Percentiles rank a stretch among this genome's conserved stretches.
Evolutionary conservation across 2,888 invertebrate species (phyloP).

Genomic region (Drosophila percnosoma): DNA sequence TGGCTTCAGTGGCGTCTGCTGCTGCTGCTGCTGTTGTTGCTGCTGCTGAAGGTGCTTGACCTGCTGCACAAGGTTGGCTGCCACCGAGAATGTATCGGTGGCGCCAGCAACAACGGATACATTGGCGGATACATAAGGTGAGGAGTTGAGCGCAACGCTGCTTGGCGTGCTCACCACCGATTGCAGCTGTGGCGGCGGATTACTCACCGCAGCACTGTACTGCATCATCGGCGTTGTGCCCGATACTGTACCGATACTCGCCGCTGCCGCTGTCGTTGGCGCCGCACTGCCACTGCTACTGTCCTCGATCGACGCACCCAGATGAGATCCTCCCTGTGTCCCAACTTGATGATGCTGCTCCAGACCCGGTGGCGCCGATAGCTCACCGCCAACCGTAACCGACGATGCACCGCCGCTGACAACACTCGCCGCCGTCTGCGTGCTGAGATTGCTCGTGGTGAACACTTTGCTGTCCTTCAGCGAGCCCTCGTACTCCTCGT

Average conservation of each 20-base stretch:
- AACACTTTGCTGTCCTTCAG: slow-evolving; percentile 97
- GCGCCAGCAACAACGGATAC: slow-evolving; percentile 35
- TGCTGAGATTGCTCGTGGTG: slow-evolving; percentile 88
- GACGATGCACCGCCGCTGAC: slow-evolving; percentile 64
- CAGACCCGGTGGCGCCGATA: slow-evolving; percentile 85
- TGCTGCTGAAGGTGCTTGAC: slow-evolving; percentile 77
- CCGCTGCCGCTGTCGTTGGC: slow-evolving; percentile 32
- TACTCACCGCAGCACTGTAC: slow-evolving; percentile 82
- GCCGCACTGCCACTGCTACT: slow-evolving; percentile 59
- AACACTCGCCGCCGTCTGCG: slow-evolving; percentile 81
- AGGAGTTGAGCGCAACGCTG: slow-evolving; percentile 43
- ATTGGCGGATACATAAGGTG: slow-evolving; percentile 52
- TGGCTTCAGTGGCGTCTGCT: slow-evolving; percentile 87
- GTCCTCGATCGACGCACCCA: slow-evolving; percentile 78
- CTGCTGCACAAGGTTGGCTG: slow-evolving; percentile 81
- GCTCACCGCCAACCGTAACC: slow-evolving; percentile 56
- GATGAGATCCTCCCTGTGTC: slow-evolving; percentile 75
- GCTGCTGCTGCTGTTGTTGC: slow-evolving; percentile 77
- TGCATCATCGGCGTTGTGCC: slow-evolving; percentile 79
- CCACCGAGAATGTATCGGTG: slow-evolving; percentile 79
- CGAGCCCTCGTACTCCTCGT: slow-evolving; percentile 97
- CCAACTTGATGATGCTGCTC: slow-evolving; percentile 84
- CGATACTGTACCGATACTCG: slow-evolving; percentile 56
- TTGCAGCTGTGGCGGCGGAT: slow-evolving; percentile 72
- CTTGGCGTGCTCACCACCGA: slow-evolving; percentile 56